Evolutionary conservation across 1,140 invertebrate species (phyloP).

Genomic region (Lepeophtheirus salmonis): DNA sequence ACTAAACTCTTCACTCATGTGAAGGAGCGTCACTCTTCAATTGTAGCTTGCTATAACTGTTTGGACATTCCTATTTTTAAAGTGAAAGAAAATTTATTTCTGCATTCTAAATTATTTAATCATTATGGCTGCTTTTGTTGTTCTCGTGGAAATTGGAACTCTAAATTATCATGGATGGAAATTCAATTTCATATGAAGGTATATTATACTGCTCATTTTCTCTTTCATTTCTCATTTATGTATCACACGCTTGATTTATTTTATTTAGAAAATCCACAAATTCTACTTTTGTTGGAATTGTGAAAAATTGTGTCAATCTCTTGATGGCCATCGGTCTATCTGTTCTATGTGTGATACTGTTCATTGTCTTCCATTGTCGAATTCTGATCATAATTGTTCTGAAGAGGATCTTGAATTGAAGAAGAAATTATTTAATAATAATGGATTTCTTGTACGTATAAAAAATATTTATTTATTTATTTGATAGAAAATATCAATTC

Average conservation of each 20-base stretch:
- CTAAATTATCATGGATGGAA: not conserved
- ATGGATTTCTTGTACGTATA: too few species aligned
- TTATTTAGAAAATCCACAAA: not conserved
- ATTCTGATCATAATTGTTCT: not conserved
- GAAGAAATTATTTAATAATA: too few species aligned
- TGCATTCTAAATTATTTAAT: not conserved
- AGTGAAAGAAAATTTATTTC: not conserved
- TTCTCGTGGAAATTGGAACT: not conserved
- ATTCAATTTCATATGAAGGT: not conserved
- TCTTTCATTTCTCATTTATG: too few species aligned
- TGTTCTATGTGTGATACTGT: not conserved
- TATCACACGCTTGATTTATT: too few species aligned
- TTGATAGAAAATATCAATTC: too few species aligned
- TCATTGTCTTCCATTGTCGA: not conserved
- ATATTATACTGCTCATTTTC: too few species aligned
- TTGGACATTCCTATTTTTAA: not conserved
- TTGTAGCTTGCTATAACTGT: not conserved
- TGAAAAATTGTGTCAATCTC: not conserved
- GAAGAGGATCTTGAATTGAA: not conserved
- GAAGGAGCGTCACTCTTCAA: too few species aligned
- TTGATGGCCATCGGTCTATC: not conserved
- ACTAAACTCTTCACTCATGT: too few species aligned
- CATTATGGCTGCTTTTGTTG: not conserved
- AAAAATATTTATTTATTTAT: too few species aligned
- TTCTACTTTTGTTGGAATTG: not conserved